A percentile compares a stretch with the other conserved stretches of the same genome.
Evolutionary conservation across 2,888 invertebrate species (phyloP).

Genomic region (Sphaerophoria taeniata): DNA sequence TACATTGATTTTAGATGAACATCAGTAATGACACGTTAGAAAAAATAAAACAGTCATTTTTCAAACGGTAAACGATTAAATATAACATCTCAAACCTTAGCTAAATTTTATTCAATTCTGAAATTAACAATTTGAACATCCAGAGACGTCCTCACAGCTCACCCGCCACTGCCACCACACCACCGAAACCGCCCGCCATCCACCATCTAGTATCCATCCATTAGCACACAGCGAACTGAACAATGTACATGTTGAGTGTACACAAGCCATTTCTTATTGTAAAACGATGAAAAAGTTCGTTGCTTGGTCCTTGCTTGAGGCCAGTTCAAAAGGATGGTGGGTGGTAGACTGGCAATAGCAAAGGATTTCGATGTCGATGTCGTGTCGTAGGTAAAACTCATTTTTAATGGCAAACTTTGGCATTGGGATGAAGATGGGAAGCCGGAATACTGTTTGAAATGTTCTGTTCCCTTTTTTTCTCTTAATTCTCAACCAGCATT

Average conservation of each 20-base stretch:
- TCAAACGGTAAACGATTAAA: too few relatives aligned
- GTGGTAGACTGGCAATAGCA: neutral
- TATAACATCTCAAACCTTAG: too few relatives aligned
- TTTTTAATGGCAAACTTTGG: conserved; percentile 63
- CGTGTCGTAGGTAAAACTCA: conserved; percentile 54
- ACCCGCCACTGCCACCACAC: neutral
- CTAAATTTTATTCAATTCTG: too few relatives aligned
- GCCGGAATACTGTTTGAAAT: conserved; percentile 19
- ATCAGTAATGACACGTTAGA: too few relatives aligned
- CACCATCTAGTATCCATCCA: neutral
- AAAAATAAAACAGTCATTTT: too few relatives aligned
- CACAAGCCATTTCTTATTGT: conserved; percentile 52
- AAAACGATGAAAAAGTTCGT: conserved; percentile 49
- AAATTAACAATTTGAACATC: too few relatives aligned
- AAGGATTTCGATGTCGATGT: conserved; percentile 35
- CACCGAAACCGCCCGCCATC: neutral
- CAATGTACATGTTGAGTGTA: neutral
- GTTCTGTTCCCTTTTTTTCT: conserved; percentile 19
- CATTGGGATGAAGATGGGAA: conserved; percentile 12
- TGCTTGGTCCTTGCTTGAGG: neutral
- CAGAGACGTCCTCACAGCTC: too few relatives aligned
- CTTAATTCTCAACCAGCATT: neutral
- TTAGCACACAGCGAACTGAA: neutral
- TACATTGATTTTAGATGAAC: too few relatives aligned
- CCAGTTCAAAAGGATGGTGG: neutral